Conservation (phyloP, 2,888 invertebrate genomes). For the Acronicta psi region DNA sequence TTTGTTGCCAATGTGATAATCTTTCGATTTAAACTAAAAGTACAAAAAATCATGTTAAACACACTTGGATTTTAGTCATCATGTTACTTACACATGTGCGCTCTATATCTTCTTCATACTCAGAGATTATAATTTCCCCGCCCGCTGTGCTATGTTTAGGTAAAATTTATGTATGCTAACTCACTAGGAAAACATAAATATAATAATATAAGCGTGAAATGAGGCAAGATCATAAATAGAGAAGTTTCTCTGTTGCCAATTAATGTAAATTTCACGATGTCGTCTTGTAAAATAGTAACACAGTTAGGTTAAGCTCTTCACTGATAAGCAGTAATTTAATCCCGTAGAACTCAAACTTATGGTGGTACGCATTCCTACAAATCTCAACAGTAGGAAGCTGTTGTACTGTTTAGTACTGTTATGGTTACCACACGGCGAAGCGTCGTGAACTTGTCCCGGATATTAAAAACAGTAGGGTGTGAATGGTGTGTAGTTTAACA, state of each 20-base stretch:
- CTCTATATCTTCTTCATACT: conserved; percentile 29
- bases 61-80: neutral
- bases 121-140: conserved; percentile 10
- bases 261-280: conserved; percentile 61
- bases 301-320: conserved; percentile 40
- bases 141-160: conserved; percentile 57
- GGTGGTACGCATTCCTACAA: conserved; percentile 58
- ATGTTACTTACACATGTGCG: neutral
- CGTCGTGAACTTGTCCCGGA: conserved; percentile 2
- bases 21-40: too few species aligned
- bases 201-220: conserved; percentile 35
- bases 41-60: too few species aligned
- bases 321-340: conserved; percentile 67
- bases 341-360: conserved; percentile 68
- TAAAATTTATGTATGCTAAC: conserved; percentile 54
- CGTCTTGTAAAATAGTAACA: conserved; percentile 37
- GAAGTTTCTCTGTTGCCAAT: conserved; percentile 47
- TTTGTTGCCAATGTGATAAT: too few species aligned
- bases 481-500: too few species aligned
- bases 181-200: conserved; percentile 47
- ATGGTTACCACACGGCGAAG: conserved; percentile 17
- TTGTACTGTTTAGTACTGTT: conserved; percentile 20
- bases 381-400: conserved; percentile 62
- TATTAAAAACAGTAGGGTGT: too few species aligned
- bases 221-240: conserved; percentile 46